A percentile compares a stretch with the other conserved stretches of the same genome.
Conservation (phyloP, 1,140 invertebrate genomes). For the Drosophila arizonae region DNA sequence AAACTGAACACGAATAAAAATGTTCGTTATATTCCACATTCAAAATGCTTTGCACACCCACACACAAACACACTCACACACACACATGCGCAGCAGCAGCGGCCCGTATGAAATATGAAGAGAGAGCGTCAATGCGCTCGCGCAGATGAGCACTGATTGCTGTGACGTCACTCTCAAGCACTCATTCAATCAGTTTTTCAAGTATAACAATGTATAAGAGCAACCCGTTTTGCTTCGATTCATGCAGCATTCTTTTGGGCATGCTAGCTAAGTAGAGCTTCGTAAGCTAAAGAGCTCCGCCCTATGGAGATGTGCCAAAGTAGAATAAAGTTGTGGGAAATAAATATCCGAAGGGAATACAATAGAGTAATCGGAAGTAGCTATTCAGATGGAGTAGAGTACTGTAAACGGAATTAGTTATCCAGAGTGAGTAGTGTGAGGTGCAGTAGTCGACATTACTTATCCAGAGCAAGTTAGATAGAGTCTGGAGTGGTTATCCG, state of each 20-base stretch:
- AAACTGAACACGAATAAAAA: constrained; percentile 69
- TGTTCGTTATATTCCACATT: constrained; percentile 50
- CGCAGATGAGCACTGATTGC: constrained; percentile 40
- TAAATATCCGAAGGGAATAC: no score
- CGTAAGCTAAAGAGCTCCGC: no score
- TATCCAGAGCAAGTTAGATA: no score
- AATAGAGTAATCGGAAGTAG: no score
- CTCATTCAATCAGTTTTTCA: constrained; percentile 1
- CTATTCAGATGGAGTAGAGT: no score
- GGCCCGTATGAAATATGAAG: constrained; percentile 9
- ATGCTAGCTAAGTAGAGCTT: neutral
- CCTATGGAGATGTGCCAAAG: no score
- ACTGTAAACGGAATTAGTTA: no score
- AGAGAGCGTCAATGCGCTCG: constrained; percentile 47
- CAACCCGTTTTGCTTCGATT: neutral
- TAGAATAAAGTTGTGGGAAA: no score
- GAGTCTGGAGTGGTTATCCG: no score
- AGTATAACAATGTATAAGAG: neutral
- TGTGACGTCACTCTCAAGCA: constrained; percentile 53
- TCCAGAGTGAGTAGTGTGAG: no score
- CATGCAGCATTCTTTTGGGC: constrained; percentile 2
- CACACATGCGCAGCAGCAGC: constrained; percentile 15
- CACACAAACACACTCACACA: constrained; percentile 4
- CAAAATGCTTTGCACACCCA: constrained; percentile 15
- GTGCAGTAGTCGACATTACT: no score